Percentiles rank a stretch among this genome's conserved stretches.
These are phyloP conservation scores for Chrysocyon brachyurus DNA, from an alignment of 2,797 vertebrate species.

Conservation along the genomic window DNA sequence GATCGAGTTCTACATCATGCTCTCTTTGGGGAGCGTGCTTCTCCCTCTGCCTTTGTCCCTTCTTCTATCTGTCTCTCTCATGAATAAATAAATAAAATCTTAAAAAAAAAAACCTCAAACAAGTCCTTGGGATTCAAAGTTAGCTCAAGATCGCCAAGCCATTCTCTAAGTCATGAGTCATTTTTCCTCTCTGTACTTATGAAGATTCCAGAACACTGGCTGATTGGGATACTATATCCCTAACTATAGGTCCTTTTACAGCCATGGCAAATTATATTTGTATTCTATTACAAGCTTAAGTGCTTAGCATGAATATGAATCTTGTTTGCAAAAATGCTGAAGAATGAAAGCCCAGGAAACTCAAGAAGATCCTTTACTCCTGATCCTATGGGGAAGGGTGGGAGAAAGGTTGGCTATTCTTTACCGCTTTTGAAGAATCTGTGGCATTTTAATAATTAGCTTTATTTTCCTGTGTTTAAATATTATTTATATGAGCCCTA, in stretches of 20 bases:
- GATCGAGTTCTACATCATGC: too few relatives aligned
- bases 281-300: not conserved
- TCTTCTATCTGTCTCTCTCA: too few relatives aligned
- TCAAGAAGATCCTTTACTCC: not conserved
- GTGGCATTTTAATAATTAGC: not conserved
- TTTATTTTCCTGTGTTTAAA: constrained; percentile 4
- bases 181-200: not conserved
- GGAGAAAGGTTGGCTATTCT: not conserved
- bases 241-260: not conserved
- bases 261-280: not conserved
- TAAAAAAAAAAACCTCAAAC: too few relatives aligned
- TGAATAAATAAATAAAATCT: too few relatives aligned
- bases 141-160: not conserved
- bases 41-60: too few relatives aligned
- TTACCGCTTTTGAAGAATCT: not conserved
- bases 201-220: not conserved
- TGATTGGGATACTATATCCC: not conserved
- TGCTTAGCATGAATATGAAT: constrained; percentile 3
- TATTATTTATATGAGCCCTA: not conserved
- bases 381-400: not conserved
- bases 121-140: not conserved
- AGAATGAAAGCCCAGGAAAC: not conserved
- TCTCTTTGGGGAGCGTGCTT: too few relatives aligned
- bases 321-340: not conserved
- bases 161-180: not conserved